Evolutionary conservation across 1,140 invertebrate species (phyloP).

Genomic region (Caenorhabditis elegans): WBcel235 BX284606.5:11517501-11518000

Average conservation of each 20-base stretch:
- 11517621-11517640: neutral
- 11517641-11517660: constrained; percentile 1
- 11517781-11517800: neutral
- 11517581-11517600: neutral
- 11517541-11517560: neutral
- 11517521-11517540: neutral
- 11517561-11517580: neutral
- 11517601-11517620: neutral
- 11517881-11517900: constrained; percentile 24
- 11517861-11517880: constrained; percentile 24
- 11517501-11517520: neutral
- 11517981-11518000: neutral
- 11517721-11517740: constrained; percentile 8
- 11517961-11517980: neutral
- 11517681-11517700: neutral
- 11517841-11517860: neutral
- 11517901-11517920: neutral
- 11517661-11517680: neutral
- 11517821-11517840: neutral
- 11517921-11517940: constrained; percentile 13
- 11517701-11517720: neutral
- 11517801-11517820: neutral
- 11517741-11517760: constrained; percentile 8
- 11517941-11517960: neutral
- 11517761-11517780: neutral